phyloP scores from a whole-genome alignment of 2,113 vertebrate genomes.

The Melanostigma gelatinosum region DNA sequence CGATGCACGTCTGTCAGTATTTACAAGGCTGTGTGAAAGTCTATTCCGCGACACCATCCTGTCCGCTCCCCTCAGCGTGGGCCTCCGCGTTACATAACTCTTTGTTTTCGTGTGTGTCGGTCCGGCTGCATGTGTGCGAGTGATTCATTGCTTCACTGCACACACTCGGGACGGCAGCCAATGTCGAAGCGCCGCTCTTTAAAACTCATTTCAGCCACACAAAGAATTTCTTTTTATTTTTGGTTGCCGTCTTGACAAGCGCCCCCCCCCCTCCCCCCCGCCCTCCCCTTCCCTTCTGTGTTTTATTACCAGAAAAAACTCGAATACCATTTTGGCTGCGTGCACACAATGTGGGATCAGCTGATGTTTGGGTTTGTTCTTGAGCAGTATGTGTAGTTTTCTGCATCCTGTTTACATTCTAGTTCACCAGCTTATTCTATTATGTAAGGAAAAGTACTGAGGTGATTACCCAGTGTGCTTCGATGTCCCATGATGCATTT shows the following conservation, averaged over 20 bases:
- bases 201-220: too few species aligned
- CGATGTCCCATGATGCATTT: constrained; percentile 59
- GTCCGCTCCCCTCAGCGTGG: constrained; percentile 71
- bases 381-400: constrained; percentile 27
- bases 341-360: constrained; percentile 47
- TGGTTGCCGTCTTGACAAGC: too few species aligned
- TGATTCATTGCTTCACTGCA: constrained; percentile 71
- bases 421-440: constrained; percentile 57
- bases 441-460: constrained; percentile 68
- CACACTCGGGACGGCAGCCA: constrained; percentile 66
- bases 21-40: constrained; percentile 24
- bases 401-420: constrained; percentile 54
- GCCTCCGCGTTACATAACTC: constrained; percentile 80
- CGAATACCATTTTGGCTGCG: constrained; percentile 28
- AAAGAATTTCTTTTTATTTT: too few species aligned
- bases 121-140: constrained; percentile 62
- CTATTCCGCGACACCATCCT: constrained; percentile 57
- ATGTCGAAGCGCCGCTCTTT: constrained; percentile 42
- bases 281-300: not conserved
- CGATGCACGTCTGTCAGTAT: constrained; percentile 33
- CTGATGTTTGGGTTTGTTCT: constrained; percentile 56
- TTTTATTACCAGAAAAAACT: constrained; percentile 37
- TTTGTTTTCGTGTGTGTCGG: constrained; percentile 72
- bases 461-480: constrained; percentile 55
- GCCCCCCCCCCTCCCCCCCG: too few species aligned